Percentiles rank a stretch among this genome's conserved stretches.
phyloP scores from a whole-genome alignment of 2,113 vertebrate species.

The Seriola dumerili region DNA sequence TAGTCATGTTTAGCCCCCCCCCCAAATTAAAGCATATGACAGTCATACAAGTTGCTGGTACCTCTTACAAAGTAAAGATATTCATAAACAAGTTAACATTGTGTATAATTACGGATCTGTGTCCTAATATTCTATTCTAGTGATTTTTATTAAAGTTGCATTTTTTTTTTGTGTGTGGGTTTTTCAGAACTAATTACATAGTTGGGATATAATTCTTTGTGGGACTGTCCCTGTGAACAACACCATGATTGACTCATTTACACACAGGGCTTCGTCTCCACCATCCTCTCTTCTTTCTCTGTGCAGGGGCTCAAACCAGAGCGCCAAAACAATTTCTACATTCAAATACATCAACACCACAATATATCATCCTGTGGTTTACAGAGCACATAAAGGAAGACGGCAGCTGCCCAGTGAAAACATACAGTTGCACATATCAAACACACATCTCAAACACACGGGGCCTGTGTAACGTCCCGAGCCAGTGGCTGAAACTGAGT shows the following conservation, averaged over 20 bases:
- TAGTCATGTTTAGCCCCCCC: too few species aligned
- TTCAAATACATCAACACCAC: conserved; percentile 18
- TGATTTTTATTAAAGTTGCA: too few species aligned
- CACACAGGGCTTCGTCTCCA: not conserved
- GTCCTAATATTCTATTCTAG: not conserved
- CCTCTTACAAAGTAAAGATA: too few species aligned
- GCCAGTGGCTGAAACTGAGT: conserved; percentile 26
- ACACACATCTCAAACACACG: conserved; percentile 45
- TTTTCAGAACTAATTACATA: not conserved
- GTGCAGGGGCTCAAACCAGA: conserved; percentile 16
- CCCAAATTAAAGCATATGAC: too few species aligned
- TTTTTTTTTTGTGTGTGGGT: too few species aligned
- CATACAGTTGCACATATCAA: conserved; percentile 59
- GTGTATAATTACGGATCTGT: not conserved
- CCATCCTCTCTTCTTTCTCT: not conserved
- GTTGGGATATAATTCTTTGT: not conserved
- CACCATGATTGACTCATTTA: not conserved
- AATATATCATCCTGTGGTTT: conserved; percentile 46
- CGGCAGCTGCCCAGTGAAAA: conserved; percentile 63
- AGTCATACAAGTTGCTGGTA: too few species aligned
- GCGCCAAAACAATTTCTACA: conserved; percentile 11
- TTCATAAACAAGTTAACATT: too few species aligned
- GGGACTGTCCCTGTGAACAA: not conserved
- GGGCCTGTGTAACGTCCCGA: conserved; percentile 43
- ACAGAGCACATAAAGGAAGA: conserved; percentile 20